Evolutionary conservation across 2,888 invertebrate genomes (phyloP).

Genomic region (Bedellia somnulentella): DNA sequence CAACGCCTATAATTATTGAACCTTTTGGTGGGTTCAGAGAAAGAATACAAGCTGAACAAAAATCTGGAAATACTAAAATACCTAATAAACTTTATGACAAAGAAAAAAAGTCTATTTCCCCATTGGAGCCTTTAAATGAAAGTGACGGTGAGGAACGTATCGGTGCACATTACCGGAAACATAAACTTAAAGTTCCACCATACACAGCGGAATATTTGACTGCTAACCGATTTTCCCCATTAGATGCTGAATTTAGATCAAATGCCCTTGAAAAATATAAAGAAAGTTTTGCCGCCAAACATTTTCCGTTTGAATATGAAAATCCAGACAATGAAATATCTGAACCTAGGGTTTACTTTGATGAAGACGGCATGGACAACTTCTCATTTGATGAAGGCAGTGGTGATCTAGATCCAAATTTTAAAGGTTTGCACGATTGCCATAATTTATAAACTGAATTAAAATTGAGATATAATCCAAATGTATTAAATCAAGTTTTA

Average conservation of each 20-base stretch:
- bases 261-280: conserved; percentile 48
- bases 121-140: conserved; percentile 14
- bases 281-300: conserved; percentile 45
- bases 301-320: conserved; percentile 52
- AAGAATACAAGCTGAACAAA: conserved; percentile 33
- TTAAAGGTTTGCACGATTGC: too few relatives aligned
- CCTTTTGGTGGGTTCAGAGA: conserved; percentile 50
- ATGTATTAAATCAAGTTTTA: too few relatives aligned
- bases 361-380: conserved; percentile 51
- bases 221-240: conserved; percentile 33
- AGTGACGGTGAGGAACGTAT: conserved; percentile 47
- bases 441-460: too few relatives aligned
- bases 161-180: conserved; percentile 46
- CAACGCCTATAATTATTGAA: conserved; percentile 32
- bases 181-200: conserved; percentile 29
- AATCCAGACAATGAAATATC: conserved; percentile 39
- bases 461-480: too few relatives aligned
- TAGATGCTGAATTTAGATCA: conserved; percentile 43
- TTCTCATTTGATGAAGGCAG: conserved; percentile 40
- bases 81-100: conserved; percentile 17
- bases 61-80: conserved; percentile 12
- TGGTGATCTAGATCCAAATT: conserved; percentile 34
- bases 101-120: conserved; percentile 37
- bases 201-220: conserved; percentile 46
- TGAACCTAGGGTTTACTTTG: conserved; percentile 60